Percentiles rank a stretch among this genome's conserved stretches.
Evolutionary conservation across 1,140 invertebrate species (phyloP).

Genomic region (Pogonognathellus flavescens): DNA sequence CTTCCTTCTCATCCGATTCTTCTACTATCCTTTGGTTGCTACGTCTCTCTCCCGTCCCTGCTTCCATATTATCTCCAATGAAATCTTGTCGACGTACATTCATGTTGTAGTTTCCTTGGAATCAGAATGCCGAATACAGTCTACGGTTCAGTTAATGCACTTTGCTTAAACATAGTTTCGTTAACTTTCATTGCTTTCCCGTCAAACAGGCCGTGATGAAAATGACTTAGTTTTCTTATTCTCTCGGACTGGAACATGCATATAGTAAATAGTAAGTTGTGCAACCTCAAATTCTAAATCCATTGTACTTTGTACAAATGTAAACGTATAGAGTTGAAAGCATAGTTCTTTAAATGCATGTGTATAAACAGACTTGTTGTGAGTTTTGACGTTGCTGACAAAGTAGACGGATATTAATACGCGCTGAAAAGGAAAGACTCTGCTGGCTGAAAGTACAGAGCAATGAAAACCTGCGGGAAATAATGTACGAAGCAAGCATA

Average conservation of each 20-base stretch:
- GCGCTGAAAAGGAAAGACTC: conserved; percentile 49
- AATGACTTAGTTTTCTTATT: conserved; percentile 45
- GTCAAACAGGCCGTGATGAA: conserved; percentile 49
- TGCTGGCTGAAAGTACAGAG: not conserved
- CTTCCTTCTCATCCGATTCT: conserved; percentile 32
- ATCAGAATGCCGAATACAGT: conserved; percentile 31
- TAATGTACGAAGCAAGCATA: conserved; percentile 37
- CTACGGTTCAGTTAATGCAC: conserved; percentile 49
- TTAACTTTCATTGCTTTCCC: conserved; percentile 50
- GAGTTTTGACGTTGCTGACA: conserved; percentile 46
- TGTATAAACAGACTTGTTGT: conserved; percentile 42
- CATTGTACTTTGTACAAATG: conserved; percentile 5
- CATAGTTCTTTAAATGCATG: conserved; percentile 23
- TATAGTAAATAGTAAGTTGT: not conserved
- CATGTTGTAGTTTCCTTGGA: conserved; percentile 18
- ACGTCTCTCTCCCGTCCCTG: conserved; percentile 27
- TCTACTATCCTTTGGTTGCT: conserved; percentile 37
- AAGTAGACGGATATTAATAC: conserved; percentile 50
- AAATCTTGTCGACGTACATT: conserved; percentile 29
- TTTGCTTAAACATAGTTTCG: conserved; percentile 49
- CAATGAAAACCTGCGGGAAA: conserved; percentile 42
- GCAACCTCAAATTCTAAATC: conserved; percentile 32
- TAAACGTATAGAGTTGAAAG: too few species aligned
- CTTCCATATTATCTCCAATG: conserved; percentile 21
- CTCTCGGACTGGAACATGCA: not conserved